Base-by-base conservation (phyloP, 2,888 invertebrate genomes). In the Achlya flavicornis region DNA sequence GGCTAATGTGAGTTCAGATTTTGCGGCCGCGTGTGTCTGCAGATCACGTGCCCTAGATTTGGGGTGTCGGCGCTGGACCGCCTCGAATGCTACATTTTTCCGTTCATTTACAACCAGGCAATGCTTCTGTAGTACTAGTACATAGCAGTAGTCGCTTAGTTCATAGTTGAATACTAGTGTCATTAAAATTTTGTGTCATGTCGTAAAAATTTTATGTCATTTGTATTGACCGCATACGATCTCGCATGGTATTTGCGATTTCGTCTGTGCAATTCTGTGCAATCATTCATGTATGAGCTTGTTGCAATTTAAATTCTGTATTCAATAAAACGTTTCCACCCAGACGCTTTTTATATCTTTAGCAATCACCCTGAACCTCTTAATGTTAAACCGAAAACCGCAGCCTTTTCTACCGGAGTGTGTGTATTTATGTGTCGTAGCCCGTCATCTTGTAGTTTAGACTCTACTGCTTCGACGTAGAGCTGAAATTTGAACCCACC, bases 1-100 rank as follows among this genome's bases (percentile, higher is more conserved):
- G 91, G 87, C 88, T 85, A 85, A 93, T 92, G 92, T 93, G 91
- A 92, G 92, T 93, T 88, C 71, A 87, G 78, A 85, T 85, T 77
- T 79, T 74, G 79, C 82, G 78, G 80, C 81, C 79, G 84, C 86
- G 84, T 82, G 87, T 76, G 81, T 76, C 81, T 84, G 85, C 85
- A 72, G 81, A 80, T 86, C 91, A 91, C 91, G 89, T 91, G 92
- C 89, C 92, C 92, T 87, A 90, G 77, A 88, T 91, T 86, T 80
- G 77, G 88, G 89, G 87, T 86, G 87, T 81, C 87, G 86, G 82
- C 88, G 82, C 81, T 80, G 87, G 88, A 89, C 80, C 84, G 81
- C 41, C 88, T 81, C 84, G 76, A 84, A 83, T 78, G 87, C 87
- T 86, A 88, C 83, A 83, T 84, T 87, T 84, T 85, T 82, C 74